Evolutionary conservation across 2,888 invertebrate genomes (phyloP), one percentile per base, ranked within the genome.

Genomic region (Agrochola circellaris): DNA sequence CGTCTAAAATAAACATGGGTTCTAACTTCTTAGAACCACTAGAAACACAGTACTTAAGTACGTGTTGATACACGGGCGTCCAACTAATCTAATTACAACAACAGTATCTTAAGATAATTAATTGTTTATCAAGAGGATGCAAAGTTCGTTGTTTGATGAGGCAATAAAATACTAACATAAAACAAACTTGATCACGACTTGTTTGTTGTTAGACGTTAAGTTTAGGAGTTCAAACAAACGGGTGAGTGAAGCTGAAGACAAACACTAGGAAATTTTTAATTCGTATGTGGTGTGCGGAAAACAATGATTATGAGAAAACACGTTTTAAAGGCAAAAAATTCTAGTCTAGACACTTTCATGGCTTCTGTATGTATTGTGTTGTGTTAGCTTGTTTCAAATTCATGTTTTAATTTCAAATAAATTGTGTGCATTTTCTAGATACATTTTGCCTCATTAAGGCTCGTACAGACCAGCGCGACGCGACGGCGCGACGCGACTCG

Each of bases 111-210:
- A 77, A 83, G 79, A 85, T 85, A 87, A 83, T 86, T 76, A 86
- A 86, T 85, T 87, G 85, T 87, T 81, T 84, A 82, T 80, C 79
- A 82, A 87, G 85, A n/a, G 71, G 77, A 79, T 74, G 82, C 70
- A 73, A 87, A 88, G 80, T 87, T 77, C 81, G 81, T 82, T 86
- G 82, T 86, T 83, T 72, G 75, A 73, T 76, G 79, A n/a, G 73
- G 78, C 79, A 84, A 88, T 87, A 81, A 87, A 88, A 88, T 82
- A 83, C 68, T 75, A 85, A 88, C 79, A 77, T 80, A 67, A 76
- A 85, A 80, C 80, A 77, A 87, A 85, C 81, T 84, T 86, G 64
- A 77, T 82, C 75, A 67, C 69, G 64, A 74, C 76, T 83, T 83
- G 86, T 83, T 84, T 80, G 66, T 78, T 75, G 62, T 70, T 23